Conservation (phyloP, 2,113 vertebrate species). For the Solea solea region DNA sequence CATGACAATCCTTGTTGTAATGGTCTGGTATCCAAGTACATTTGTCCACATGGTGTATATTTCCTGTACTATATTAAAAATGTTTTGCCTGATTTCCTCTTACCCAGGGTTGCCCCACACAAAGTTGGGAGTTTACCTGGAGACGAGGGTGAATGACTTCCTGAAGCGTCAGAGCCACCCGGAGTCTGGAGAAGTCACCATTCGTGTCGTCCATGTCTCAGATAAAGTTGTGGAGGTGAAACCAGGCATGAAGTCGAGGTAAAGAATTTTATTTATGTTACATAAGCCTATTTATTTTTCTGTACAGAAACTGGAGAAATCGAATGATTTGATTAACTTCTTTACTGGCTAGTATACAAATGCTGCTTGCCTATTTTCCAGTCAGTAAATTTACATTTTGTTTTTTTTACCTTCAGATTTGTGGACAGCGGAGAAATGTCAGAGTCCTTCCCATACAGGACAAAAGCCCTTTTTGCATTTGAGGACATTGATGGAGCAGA, state of each 20-base stretch:
- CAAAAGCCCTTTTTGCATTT: slow-evolving; percentile 98
- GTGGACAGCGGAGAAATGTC: slow-evolving; percentile 99
- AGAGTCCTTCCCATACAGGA: slow-evolving; percentile 96
- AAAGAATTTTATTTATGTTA: not conserved
- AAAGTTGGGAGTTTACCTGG: slow-evolving; percentile 90
- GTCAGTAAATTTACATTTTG: not conserved
- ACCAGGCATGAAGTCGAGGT: slow-evolving; percentile 99
- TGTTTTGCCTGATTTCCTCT: not conserved
- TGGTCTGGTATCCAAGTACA: too few species aligned
- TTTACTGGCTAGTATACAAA: not conserved
- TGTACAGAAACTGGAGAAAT: not conserved
- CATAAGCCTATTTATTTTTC: not conserved
- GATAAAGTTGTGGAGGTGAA: slow-evolving; percentile 99
- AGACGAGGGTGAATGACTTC: slow-evolving; percentile 93
- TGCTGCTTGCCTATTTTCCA: not conserved
- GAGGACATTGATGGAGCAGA: slow-evolving; percentile 97
- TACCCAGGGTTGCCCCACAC: slow-evolving; percentile 91
- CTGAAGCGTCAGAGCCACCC: slow-evolving; percentile 89
- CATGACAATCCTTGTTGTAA: too few species aligned
- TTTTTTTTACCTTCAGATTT: slow-evolving; percentile 82
- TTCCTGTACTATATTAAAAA: not conserved
- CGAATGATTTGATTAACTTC: not conserved
- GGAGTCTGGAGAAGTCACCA: slow-evolving; percentile 93
- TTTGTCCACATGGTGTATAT: too few species aligned
- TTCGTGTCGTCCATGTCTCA: slow-evolving; percentile 95